Evolutionary conservation across 2,113 vertebrate genomes (phyloP).

Genomic region (Mirounga angustirostris): DNA sequence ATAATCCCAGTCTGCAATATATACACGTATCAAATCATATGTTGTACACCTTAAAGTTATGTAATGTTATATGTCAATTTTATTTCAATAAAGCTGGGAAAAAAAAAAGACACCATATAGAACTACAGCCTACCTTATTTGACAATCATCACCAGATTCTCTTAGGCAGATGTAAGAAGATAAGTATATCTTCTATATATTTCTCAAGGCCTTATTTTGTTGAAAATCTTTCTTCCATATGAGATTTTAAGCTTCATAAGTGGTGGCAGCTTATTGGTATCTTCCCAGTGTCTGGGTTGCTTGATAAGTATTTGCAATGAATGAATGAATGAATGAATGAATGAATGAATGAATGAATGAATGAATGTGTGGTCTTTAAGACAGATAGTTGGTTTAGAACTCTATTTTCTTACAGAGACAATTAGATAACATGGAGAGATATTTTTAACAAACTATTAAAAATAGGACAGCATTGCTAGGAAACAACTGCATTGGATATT

Average conservation of each 20-base stretch:
- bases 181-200: background rate
- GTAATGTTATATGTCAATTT: background rate
- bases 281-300: background rate
- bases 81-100: background rate
- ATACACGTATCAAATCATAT: background rate
- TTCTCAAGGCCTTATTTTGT: background rate
- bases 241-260: background rate
- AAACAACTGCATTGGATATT: background rate
- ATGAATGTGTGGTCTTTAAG: background rate
- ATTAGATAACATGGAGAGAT: background rate
- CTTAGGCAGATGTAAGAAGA: background rate
- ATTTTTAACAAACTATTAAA: constrained; percentile 20
- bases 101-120: background rate
- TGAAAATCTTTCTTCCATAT: background rate
- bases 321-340: background rate
- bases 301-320: background rate
- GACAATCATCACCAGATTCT: background rate
- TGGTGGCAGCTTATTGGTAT: background rate
- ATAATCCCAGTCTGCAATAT: background rate
- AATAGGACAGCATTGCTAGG: background rate
- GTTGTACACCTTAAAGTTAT: background rate
- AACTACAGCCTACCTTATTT: background rate
- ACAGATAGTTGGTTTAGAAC: background rate
- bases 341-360: background rate
- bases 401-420: background rate